Evolutionary conservation across 1,140 invertebrate genomes (phyloP), one percentile per base, ranked within the genome.

Genomic region (Aphidius gifuensis): DNA sequence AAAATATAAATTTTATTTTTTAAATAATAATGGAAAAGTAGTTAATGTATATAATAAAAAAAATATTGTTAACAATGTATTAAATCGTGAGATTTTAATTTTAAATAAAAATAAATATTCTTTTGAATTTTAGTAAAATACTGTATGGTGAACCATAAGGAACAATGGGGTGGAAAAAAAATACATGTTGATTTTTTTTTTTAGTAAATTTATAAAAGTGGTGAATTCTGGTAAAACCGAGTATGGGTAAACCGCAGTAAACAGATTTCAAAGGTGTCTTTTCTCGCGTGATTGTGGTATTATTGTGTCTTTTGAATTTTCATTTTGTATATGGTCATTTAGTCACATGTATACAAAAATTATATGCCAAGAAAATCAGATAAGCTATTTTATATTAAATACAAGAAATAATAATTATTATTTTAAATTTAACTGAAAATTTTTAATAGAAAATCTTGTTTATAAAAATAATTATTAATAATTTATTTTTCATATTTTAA

Each of bases 261-360:
- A 60, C 58, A 60, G 40, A 60, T 60, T 60, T 60, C 49, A 53
- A 38, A 58, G 42, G 47, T 60, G 58, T 60, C 58, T 48, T 60
- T 60, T n/a, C 58, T 60, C 40, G 43, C 57, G 38, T 47, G 57
- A 48, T 60, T 60, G 58, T 45, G 58, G 58, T 60, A 50, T 60
- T 46, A 40, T 58, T 42, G 45, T 53, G 8, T 39, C 46, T 58
- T 45, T 39, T 47, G 46, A 49, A 58, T n/a, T 32, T 58, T 58
- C 57, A 49, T 58, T 58, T 21, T 32, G 23, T 32, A 32, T 32
- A 32, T 32, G 23, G 23, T 32, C 23, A 32, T 32, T 32, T 32
- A 32, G 23, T 32, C 23, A 32, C 23, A 32, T 32, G 1, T 32
- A 32, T 32, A 32, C 0, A 3, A 32, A 32, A 32, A 32, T 32